A percentile compares a stretch with the other conserved stretches of the same genome.
Conservation (phyloP, 2,888 invertebrate species). For the Pantelozetes paolii region DNA sequence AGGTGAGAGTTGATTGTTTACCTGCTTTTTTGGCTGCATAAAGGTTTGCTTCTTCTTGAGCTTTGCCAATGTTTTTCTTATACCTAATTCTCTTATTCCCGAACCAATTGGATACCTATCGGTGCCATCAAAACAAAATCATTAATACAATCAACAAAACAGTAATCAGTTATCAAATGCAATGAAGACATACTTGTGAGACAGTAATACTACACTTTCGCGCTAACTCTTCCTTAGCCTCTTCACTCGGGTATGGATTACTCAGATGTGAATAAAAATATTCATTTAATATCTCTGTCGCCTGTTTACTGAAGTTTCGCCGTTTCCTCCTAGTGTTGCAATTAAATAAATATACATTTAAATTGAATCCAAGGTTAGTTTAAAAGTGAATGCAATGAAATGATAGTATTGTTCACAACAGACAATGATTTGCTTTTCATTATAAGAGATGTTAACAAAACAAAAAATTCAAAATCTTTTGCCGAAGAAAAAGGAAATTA, state of each 20-base stretch:
- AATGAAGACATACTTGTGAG: slow-evolving; percentile 65
- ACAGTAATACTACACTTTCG: slow-evolving; percentile 98
- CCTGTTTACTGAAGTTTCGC: slow-evolving; percentile 99
- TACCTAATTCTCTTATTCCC: slow-evolving; percentile 99
- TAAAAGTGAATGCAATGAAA: no score
- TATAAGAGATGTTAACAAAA: slow-evolving; percentile 12
- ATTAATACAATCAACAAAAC: not conserved
- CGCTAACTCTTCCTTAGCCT: slow-evolving; percentile 98
- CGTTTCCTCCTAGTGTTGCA: slow-evolving; percentile 64
- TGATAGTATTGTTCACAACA: slow-evolving; percentile 42
- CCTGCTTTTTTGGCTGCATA: slow-evolving; percentile 88
- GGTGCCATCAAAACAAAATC: not conserved
- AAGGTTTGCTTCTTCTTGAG: slow-evolving; percentile 97
- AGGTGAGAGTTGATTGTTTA: slow-evolving; percentile 38
- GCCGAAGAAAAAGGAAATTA: not conserved
- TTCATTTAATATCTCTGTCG: slow-evolving; percentile 97
- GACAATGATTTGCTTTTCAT: slow-evolving; percentile 41
- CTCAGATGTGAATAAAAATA: slow-evolving; percentile 99
- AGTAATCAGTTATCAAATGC: not conserved
- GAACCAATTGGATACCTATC: slow-evolving; percentile 96
- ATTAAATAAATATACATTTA: slow-evolving; percentile 29
- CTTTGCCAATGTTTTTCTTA: slow-evolving; percentile 99
- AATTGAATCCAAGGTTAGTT: no score
- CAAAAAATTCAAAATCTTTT: not conserved
- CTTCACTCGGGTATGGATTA: slow-evolving; percentile 99